Evolutionary conservation across 2,797 vertebrate genomes (phyloP), one percentile per base, ranked within the genome.

Genomic region (Aulostomus chinensis): DNA sequence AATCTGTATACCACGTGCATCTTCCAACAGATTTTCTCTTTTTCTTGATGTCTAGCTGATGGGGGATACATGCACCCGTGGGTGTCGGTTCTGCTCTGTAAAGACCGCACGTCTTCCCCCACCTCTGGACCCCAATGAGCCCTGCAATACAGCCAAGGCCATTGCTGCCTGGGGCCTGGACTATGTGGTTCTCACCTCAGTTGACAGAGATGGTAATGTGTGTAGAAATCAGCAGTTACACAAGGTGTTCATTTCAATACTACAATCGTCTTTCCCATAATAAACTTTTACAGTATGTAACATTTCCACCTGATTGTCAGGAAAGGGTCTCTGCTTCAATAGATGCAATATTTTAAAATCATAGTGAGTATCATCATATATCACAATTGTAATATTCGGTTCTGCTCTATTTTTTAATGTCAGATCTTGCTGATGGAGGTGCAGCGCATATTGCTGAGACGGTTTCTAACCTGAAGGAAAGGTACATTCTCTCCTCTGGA

Each of bases 21-120:
- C 1, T 7, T 22, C 9, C 5, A 1, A 12, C 12, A 15, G 10
- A 13, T 31, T 28, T 15, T 24, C 3, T 33, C 4, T 7, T 1
- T 47, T 15, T 38, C 11, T 46, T 0, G 43, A 13, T 1, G 68
- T 86, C 8, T 71, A 99, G 97, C 76, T 99, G 70, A 97, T 99
- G 97, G 97, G 97, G 7, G 96, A 99, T 78, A 98, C 96, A 0
- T 99, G 97, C 69, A 99, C 97, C 7, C 94, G 96, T 55, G 97
- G 97, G 5, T 99, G 97, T 86, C 91, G 94, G 43, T 99, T 99
- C 77, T 99, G 97, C 67, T 98, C 96, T 0, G 90, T 99, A 2
- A 99, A 99, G 82, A 99, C 96, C 0, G 92, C 95, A 3, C 94
- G 86, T 39, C 87, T 29, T 5, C 97, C 97, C 0, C 93, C 94